Evolutionary conservation across 2,797 vertebrate species (phyloP), one percentile per base, ranked within the genome.

Genomic region (Choloepus didactylus): DNA sequence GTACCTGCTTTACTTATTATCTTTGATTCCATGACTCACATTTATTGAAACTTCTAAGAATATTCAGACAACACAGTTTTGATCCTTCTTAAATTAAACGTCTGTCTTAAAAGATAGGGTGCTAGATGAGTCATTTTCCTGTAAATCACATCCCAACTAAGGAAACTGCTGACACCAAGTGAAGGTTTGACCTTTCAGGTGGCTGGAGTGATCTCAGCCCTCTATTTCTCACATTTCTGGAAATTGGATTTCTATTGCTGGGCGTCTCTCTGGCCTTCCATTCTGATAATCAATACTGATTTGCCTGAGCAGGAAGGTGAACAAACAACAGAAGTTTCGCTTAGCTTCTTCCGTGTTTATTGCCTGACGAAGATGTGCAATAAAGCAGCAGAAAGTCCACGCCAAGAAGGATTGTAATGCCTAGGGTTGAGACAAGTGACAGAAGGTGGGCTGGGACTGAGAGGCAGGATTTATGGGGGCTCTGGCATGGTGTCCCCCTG

Each of bases 21-120:
- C 77, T 72, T 38, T 18, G 86, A 66, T 35, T 56, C 59, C 31
- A 9, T 96, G 93, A 93, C 67, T 95, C 89, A 44, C 29, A n/a
- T 73, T 92, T 90, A 73, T n/a, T 62, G 67, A 92, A 27, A 77
- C 38, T 60, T 70, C 70, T 93, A 79, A 60, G 67, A 85, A 51
- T 38, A 70, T 60, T 84, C 70, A 87, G 84, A 41, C 46, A 56
- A 51, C 66, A 60, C 66, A 70, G 38, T 90, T 54, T 80, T 87
- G 77, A 60, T 59, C 66, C 25, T 56, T 70, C 59, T 66, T 72
- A 84, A 83, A 62, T 66, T 72, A 84, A 83, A 62, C 51, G 75
- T 15, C 59, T 44, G 23, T 92, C 56, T 94, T 67, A 79, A 79
- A 66, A 44, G 41, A 44, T 44, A 44, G 41, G 41, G 41, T 44